Evolutionary conservation across 2,113 vertebrate species (phyloP), one percentile per base, ranked within the genome.

Genomic region (Hippocampus barbouri): DNA sequence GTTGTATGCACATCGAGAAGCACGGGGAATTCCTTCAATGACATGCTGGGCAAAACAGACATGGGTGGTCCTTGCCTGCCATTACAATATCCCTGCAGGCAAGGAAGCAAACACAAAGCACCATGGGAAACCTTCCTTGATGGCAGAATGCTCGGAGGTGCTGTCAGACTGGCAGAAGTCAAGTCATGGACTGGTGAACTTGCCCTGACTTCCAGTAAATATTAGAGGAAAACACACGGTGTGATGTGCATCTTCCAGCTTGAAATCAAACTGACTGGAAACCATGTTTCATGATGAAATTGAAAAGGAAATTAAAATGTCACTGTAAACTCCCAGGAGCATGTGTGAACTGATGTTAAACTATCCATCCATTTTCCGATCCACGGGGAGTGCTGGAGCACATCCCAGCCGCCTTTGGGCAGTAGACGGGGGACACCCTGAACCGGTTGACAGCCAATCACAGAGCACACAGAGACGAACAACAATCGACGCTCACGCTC

Each of bases 1-100:
- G 7, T 45, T 41, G 16, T 64, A 18, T 63, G 76, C 73, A 83
- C 62, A 78, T 15, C 66, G 34, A 71, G 61, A 77, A 73, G 57
- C 71, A 66, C 40, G 76, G 83, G 80, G 68, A 81, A 88, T 87
- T 89, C 83, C 77, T 81, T 70, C 61, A 79, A 82, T 76, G 86
- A 85, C 85, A 83, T 62, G 78, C 60, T 80, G 74, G 71, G 73
- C 73, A 84, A 70, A 84, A 86, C 81, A 87, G 78, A 85, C 86
- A 82, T 89, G 90, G 90, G 92, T 93, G 91, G 90, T 90, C 91
- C 81, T 68, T 45, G 59, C 82, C 88, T 91, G 88, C 91, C 89
- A 90, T 88, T 87, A 49, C 15, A 16, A 70, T 79, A 84, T 69
- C 81, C 86, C 90, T 59, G 78, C 78, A 83, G 86, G 88, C 82